Percentiles rank a stretch among this genome's conserved stretches.
Evolutionary conservation across 2,888 invertebrate species (phyloP).

Genomic region (Pristionchus japonicus): DNA sequence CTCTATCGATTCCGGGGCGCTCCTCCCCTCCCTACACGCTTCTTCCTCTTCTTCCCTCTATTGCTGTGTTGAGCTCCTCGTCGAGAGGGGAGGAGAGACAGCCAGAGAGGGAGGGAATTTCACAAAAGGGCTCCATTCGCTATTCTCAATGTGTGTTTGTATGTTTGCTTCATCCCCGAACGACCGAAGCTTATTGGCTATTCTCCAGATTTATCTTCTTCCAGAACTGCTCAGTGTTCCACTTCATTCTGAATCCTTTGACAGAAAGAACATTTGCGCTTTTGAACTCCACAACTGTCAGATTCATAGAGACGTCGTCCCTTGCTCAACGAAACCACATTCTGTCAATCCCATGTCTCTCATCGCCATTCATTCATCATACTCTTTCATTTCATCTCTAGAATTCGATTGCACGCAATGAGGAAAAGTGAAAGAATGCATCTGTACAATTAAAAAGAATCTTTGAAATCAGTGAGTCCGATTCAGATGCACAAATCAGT

Average conservation of each 20-base stretch:
- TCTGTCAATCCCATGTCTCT: background rate
- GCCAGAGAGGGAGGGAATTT: constrained; percentile 21
- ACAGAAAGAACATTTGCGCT: too few relatives aligned
- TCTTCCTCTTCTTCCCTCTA: background rate
- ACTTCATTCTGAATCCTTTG: too few relatives aligned
- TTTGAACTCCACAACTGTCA: too few relatives aligned
- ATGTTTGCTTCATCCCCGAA: background rate
- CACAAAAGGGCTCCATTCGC: constrained; percentile 1
- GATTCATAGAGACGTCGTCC: too few relatives aligned
- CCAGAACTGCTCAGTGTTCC: background rate
- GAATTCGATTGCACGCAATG: constrained; percentile 13
- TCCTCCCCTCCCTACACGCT: constrained; percentile 29
- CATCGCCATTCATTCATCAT: background rate
- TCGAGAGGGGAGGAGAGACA: constrained; percentile 49
- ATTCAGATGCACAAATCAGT: too few relatives aligned
- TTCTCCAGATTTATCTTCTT: background rate
- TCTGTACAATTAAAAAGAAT: constrained; percentile 1
- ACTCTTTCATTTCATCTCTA: constrained; percentile 41
- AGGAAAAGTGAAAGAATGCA: constrained; percentile 32
- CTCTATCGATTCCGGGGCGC: constrained; percentile 23
- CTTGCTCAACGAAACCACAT: too few relatives aligned
- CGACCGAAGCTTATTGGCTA: constrained; percentile 8
- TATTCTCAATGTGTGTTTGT: background rate
- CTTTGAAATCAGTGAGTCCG: background rate
- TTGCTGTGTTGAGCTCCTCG: constrained; percentile 42